These are phyloP conservation scores for Papilio machaon DNA, from an alignment of 1,140 invertebrate species.

Conservation along the genomic window DNA sequence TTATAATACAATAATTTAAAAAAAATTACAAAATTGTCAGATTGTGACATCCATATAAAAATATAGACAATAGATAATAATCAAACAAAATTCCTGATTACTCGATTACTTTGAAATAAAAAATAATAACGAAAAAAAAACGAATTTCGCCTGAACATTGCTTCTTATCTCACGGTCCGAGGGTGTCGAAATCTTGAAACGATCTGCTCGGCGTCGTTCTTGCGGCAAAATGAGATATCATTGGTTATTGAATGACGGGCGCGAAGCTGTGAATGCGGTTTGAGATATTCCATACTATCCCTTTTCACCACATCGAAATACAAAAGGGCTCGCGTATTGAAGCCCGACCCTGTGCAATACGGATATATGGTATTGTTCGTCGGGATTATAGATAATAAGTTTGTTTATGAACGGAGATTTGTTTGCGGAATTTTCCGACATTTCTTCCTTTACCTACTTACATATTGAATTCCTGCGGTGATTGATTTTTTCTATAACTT, in stretches of 20 bases:
- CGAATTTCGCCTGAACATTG: constrained; percentile 23
- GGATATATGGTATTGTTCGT: constrained; percentile 50
- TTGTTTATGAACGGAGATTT: constrained; percentile 41
- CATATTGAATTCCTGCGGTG: constrained; percentile 3
- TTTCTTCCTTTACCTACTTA: constrained; percentile 4
- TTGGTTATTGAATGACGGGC: constrained; percentile 75
- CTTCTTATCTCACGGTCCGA: constrained; percentile 23
- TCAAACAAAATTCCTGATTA: background rate
- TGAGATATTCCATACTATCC: constrained; percentile 50
- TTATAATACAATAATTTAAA: background rate
- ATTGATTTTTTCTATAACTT: background rate
- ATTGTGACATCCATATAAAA: too few relatives aligned
- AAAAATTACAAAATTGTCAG: background rate
- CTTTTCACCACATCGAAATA: constrained; percentile 51
- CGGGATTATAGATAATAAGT: constrained; percentile 62
- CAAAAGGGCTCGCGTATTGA: constrained; percentile 55
- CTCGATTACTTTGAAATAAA: background rate
- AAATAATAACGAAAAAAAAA: constrained; percentile 8
- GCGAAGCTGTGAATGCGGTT: constrained; percentile 59
- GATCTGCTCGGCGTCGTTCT: constrained; percentile 65
- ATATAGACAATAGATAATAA: too few relatives aligned
- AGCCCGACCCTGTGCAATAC: constrained; percentile 47
- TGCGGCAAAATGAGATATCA: constrained; percentile 78
- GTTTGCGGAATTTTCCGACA: background rate
- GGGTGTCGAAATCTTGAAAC: constrained; percentile 56